Conservation (phyloP, 2,797 vertebrate genomes). For the Rhabdomys pumilio region DNA sequence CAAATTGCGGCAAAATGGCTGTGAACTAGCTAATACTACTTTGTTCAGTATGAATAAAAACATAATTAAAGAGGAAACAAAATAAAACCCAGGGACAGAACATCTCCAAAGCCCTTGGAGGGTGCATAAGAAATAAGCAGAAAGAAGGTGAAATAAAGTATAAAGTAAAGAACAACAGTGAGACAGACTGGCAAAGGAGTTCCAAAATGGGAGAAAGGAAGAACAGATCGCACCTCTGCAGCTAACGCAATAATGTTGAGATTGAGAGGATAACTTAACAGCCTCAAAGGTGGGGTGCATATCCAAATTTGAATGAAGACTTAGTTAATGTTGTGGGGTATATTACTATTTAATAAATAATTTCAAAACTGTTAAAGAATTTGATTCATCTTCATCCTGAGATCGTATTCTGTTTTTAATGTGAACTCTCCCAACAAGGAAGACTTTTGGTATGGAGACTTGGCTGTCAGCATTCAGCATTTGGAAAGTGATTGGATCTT, state of each 20-base stretch:
- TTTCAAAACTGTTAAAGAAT: not conserved
- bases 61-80: conserved; percentile 40
- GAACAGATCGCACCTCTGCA: not conserved
- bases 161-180: not conserved
- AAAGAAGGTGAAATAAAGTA: not conserved
- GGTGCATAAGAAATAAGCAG: not conserved
- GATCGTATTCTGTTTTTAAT: not conserved
- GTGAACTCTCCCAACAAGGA: not conserved
- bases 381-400: not conserved
- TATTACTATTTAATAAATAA: conserved; percentile 33
- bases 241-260: not conserved
- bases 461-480: not conserved
- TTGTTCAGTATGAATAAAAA: conserved; percentile 21
- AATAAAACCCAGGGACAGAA: not conserved
- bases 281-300: not conserved
- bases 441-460: not conserved
- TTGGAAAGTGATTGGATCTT: not conserved
- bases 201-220: not conserved
- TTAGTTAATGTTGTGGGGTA: not conserved
- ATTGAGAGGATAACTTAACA: not conserved
- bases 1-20: not conserved
- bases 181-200: not conserved
- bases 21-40: not conserved
- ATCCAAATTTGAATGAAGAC: conserved; percentile 31
- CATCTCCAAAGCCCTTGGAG: not conserved